A percentile compares a stretch with the other conserved stretches of the same genome.
phyloP scores from a whole-genome alignment of 2,888 invertebrate genomes.

The Amblyjoppa proteus region DNA sequence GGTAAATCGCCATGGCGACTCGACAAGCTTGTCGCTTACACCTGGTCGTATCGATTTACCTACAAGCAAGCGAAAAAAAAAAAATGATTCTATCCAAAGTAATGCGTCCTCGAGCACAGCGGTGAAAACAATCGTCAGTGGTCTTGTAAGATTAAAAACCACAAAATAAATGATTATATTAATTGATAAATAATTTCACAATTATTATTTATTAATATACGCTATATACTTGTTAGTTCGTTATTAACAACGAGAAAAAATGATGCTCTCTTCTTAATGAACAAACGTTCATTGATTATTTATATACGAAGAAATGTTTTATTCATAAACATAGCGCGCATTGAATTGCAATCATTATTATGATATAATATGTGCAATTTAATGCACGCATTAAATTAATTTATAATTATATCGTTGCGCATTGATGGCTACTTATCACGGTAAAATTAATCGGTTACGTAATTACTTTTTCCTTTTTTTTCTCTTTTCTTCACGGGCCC shows the following conservation, averaged over 20 bases:
- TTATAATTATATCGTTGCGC: not conserved
- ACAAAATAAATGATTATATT: slow-evolving; percentile 1
- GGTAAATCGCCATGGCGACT: not conserved
- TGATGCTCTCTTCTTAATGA: slow-evolving; percentile 5
- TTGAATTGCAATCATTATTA: not conserved
- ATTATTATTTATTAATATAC: slow-evolving; percentile 5
- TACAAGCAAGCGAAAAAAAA: not conserved
- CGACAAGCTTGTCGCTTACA: not conserved
- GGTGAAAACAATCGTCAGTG: not conserved
- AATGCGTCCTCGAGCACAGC: not conserved
- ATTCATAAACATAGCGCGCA: not conserved
- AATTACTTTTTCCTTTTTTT: slow-evolving; percentile 33
- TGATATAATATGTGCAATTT: no score
- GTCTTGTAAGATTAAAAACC: not conserved
- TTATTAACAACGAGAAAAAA: not conserved
- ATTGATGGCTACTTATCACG: not conserved
- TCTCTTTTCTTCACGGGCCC: slow-evolving; percentile 7
- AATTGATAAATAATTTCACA: slow-evolving; percentile 4
- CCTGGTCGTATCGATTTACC: slow-evolving; percentile 5
- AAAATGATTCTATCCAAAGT: not conserved
- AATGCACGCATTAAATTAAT: no score
- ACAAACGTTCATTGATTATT: not conserved
- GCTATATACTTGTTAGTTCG: not conserved
- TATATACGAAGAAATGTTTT: not conserved
- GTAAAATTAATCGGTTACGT: not conserved